These are phyloP conservation scores for Drosophila asahinai DNA, from an alignment of 1,140 invertebrate species.

Conservation along the genomic window DNA sequence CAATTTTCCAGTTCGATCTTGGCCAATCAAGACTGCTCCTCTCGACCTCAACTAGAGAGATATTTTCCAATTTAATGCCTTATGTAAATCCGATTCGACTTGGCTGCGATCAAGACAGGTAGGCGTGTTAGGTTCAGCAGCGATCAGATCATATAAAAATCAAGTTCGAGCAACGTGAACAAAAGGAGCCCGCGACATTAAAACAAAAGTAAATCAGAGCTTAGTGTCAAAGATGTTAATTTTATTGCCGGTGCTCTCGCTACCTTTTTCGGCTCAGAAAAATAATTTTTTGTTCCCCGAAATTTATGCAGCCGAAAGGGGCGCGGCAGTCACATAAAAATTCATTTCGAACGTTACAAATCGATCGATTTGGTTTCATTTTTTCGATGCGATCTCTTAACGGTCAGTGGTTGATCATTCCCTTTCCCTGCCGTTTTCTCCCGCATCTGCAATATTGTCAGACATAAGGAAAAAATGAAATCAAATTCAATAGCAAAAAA, in stretches of 20 bases:
- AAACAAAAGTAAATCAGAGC: slow-evolving; percentile 84
- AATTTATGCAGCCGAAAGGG: slow-evolving; percentile 71
- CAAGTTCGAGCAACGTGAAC: slow-evolving; percentile 64
- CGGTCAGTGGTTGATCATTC: slow-evolving; percentile 56
- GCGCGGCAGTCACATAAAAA: slow-evolving; percentile 71
- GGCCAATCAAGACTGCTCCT: slow-evolving; percentile 19
- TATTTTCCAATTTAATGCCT: slow-evolving; percentile 46
- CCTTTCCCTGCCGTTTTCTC: slow-evolving; percentile 46
- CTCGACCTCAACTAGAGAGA: slow-evolving; percentile 20
- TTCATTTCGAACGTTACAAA: slow-evolving; percentile 63
- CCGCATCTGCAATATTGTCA: slow-evolving; percentile 60
- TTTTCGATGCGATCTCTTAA: slow-evolving; percentile 58
- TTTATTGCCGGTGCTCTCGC: slow-evolving; percentile 66
- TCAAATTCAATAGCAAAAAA: slow-evolving; percentile 68
- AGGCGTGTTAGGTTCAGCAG: slow-evolving; percentile 48
- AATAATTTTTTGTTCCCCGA: slow-evolving; percentile 23
- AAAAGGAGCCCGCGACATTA: slow-evolving; percentile 73
- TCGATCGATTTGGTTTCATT: slow-evolving; percentile 59
- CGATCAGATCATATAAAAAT: slow-evolving; percentile 55
- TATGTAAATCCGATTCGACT: slow-evolving; percentile 76
- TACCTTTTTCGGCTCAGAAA: slow-evolving; percentile 63
- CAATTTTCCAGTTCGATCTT: slow-evolving; percentile 14
- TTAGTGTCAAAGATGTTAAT: slow-evolving; percentile 84
- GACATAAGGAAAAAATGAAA: slow-evolving; percentile 26
- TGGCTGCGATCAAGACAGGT: slow-evolving; percentile 72